Conservation (phyloP, 2,113 vertebrate species). For the Carassius auratus region DNA sequence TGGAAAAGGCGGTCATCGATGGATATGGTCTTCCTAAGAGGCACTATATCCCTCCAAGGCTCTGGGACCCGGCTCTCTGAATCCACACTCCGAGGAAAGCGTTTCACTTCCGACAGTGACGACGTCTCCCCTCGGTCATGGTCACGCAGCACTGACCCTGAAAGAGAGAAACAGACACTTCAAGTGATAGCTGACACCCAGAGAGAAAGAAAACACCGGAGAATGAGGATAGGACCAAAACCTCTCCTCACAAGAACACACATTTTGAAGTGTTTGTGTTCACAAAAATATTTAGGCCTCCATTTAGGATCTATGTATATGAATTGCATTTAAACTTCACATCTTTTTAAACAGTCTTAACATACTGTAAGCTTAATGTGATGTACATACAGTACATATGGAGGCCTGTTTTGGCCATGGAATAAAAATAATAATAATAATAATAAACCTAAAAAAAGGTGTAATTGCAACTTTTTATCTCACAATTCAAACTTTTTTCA, state of each 20-base stretch:
- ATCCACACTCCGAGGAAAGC: constrained; percentile 58
- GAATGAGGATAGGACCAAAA: constrained; percentile 38
- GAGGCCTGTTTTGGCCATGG: no score
- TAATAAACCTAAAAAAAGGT: no score
- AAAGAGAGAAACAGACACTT: constrained; percentile 80
- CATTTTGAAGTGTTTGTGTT: not conserved
- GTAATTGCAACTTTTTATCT: no score
- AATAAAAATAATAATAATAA: no score
- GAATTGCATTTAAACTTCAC: not conserved
- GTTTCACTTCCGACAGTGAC: constrained; percentile 70
- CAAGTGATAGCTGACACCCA: constrained; percentile 79
- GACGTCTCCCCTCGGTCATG: constrained; percentile 77
- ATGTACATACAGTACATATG: no score
- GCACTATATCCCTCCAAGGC: constrained; percentile 69
- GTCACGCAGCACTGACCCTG: constrained; percentile 79
- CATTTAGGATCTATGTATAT: not conserved
- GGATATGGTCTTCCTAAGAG: constrained; percentile 78
- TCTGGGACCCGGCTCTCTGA: constrained; percentile 64
- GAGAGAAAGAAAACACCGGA: constrained; percentile 45
- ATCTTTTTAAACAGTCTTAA: not conserved
- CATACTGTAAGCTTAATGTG: no score
- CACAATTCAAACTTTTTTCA: no score
- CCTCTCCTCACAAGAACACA: not conserved
- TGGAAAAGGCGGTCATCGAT: constrained; percentile 77
- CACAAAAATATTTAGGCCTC: not conserved